Percentiles rank a stretch among this genome's conserved stretches.
Conservation (phyloP, 2,888 invertebrate genomes). For the Choreutis nemorana region DNA sequence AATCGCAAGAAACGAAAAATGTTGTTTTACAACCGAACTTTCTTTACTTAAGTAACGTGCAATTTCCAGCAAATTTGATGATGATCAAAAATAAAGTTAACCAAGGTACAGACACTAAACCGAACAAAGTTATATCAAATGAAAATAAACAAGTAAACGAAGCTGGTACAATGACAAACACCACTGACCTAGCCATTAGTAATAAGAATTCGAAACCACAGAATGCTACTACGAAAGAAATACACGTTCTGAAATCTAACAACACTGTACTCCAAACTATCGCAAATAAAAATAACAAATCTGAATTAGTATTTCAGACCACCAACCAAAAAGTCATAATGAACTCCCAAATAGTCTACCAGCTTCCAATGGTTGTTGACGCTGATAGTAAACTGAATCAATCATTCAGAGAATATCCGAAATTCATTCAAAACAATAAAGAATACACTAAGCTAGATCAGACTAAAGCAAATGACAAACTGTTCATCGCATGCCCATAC, state of each 20-base stretch:
- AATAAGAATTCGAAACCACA: conserved; percentile 20
- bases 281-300: conserved; percentile 30
- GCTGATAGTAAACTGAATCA: conserved; percentile 30
- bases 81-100: conserved; percentile 47
- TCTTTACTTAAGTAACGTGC: conserved; percentile 52
- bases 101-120: conserved; percentile 22
- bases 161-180: conserved; percentile 8
- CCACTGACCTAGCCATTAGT: conserved; percentile 16
- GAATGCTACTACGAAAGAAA: conserved; percentile 27
- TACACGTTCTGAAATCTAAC: conserved; percentile 34
- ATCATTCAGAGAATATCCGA: conserved; percentile 26
- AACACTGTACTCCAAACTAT: conserved; percentile 35
- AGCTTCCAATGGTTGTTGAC: conserved; percentile 46
- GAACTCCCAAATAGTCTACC: conserved; percentile 48
- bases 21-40: conserved; percentile 50
- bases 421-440: conserved; percentile 21
- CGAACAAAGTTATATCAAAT: conserved; percentile 21
- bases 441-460: conserved; percentile 30
- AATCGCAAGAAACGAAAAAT: conserved; percentile 34
- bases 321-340: conserved; percentile 40
- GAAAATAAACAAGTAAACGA: conserved; percentile 28
- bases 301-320: conserved; percentile 34
- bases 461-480: conserved; percentile 34
- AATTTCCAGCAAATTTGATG: conserved; percentile 53
- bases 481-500: conserved; percentile 43